Percentiles rank a stretch among this genome's conserved stretches.
These are phyloP conservation scores for Labeo catla DNA, from an alignment of 2,113 vertebrate genomes.

Conservation along the genomic window DNA sequence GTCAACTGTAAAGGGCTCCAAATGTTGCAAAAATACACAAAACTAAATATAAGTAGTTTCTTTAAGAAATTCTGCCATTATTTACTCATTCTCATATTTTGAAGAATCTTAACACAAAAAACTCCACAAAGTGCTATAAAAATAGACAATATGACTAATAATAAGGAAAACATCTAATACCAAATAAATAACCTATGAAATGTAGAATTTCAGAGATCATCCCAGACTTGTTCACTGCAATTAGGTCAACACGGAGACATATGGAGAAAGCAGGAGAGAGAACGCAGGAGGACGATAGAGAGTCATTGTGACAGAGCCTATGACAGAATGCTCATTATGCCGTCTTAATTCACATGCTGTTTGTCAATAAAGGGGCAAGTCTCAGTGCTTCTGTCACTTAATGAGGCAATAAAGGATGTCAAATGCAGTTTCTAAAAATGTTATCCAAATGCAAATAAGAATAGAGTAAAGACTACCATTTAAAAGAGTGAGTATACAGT, in stretches of 20 bases:
- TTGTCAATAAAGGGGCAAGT: slow-evolving; percentile 2
- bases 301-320: background rate
- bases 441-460: background rate
- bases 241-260: background rate
- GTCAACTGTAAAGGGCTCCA: no score
- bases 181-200: background rate
- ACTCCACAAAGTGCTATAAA: background rate
- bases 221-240: background rate
- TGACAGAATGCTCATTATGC: slow-evolving; percentile 1
- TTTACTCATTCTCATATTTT: background rate
- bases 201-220: background rate
- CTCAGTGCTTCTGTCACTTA: background rate
- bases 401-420: background rate
- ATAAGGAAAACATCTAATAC: background rate
- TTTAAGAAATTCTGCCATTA: background rate
- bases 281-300: background rate
- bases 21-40: background rate
- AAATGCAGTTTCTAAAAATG: background rate
- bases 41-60: background rate
- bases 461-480: background rate
- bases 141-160: background rate
- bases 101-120: background rate
- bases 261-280: background rate
- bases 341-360: background rate
- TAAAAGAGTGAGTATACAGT: no score